These are phyloP conservation scores for Zonotrichia albicollis DNA, from an alignment of 2,797 vertebrate species.

Conservation along the genomic window DNA sequence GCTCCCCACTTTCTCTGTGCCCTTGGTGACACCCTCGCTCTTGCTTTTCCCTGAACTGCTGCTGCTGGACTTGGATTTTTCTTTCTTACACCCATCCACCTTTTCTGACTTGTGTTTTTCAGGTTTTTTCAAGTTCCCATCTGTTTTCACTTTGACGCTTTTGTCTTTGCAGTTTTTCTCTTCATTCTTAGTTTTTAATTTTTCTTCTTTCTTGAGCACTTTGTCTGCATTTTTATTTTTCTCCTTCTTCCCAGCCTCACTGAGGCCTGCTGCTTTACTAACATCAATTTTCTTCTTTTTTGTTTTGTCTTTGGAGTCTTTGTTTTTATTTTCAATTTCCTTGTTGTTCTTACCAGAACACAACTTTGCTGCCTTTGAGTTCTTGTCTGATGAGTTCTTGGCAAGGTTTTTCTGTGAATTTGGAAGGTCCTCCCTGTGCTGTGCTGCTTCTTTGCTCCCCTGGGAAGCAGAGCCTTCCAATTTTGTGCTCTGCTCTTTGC, in stretches of 20 bases:
- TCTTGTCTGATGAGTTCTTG: slow-evolving; percentile 53
- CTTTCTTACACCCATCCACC: slow-evolving; percentile 69
- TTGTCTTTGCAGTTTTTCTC: slow-evolving; percentile 73
- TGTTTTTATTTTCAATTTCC: slow-evolving; percentile 68
- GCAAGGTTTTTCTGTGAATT: neutral
- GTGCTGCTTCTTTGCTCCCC: slow-evolving; percentile 62
- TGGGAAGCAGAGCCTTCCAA: neutral
- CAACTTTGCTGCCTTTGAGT: slow-evolving; percentile 31
- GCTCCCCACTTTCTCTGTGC: slow-evolving; percentile 14
- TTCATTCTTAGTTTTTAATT: slow-evolving; percentile 18
- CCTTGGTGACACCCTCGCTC: slow-evolving; percentile 32
- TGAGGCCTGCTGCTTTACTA: neutral
- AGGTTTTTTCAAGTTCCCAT: slow-evolving; percentile 60
- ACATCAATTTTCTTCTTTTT: slow-evolving; percentile 71
- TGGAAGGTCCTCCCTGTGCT: slow-evolving; percentile 64
- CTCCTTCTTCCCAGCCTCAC: slow-evolving; percentile 45
- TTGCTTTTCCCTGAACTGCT: slow-evolving; percentile 68
- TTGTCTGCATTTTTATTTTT: slow-evolving; percentile 50
- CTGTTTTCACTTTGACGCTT: slow-evolving; percentile 6
- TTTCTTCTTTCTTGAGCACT: slow-evolving; percentile 39
- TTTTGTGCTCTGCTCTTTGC: slow-evolving; percentile 55
- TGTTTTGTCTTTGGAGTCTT: slow-evolving; percentile 67
- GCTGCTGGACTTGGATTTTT: slow-evolving; percentile 63
- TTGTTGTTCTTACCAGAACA: slow-evolving; percentile 31
- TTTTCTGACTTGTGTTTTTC: slow-evolving; percentile 73